phyloP scores from a whole-genome alignment of 2,888 invertebrate genomes.

The Diogma glabrata region DNA sequence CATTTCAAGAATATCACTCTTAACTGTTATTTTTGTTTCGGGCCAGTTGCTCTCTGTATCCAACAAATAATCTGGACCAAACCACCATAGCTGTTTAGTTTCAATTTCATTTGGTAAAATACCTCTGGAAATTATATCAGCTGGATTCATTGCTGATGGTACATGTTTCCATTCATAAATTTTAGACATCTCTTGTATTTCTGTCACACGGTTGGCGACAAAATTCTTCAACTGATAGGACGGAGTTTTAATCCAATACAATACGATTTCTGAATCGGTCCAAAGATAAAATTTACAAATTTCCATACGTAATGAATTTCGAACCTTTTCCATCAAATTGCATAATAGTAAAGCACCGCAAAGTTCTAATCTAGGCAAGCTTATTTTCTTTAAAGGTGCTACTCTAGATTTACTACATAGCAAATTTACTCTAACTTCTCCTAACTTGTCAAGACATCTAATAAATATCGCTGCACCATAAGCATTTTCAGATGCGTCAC shows the following conservation, averaged over 20 bases:
- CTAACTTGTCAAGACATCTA: not conserved
- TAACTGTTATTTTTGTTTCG: no score
- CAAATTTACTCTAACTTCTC: not conserved
- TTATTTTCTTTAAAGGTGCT: not conserved
- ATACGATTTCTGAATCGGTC: not conserved
- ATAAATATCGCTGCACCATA: not conserved
- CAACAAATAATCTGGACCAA: not conserved
- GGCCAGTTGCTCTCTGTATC: not conserved
- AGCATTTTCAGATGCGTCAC: not conserved
- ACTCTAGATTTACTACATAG: slow-evolving; percentile 1
- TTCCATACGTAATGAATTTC: not conserved
- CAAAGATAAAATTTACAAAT: not conserved
- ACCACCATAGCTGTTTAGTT: not conserved
- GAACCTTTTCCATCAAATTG: not conserved
- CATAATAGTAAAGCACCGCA: not conserved
- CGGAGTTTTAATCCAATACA: not conserved
- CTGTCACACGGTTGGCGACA: not conserved
- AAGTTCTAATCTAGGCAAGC: not conserved
- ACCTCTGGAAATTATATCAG: not conserved
- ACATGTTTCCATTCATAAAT: not conserved
- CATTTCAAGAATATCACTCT: no score
- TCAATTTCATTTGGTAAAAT: not conserved
- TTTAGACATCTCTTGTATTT: not conserved
- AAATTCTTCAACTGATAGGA: not conserved
- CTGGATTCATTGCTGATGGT: not conserved